Base-by-base conservation (phyloP, 2,888 invertebrate genomes). In the Epicampocera succincta region DNA sequence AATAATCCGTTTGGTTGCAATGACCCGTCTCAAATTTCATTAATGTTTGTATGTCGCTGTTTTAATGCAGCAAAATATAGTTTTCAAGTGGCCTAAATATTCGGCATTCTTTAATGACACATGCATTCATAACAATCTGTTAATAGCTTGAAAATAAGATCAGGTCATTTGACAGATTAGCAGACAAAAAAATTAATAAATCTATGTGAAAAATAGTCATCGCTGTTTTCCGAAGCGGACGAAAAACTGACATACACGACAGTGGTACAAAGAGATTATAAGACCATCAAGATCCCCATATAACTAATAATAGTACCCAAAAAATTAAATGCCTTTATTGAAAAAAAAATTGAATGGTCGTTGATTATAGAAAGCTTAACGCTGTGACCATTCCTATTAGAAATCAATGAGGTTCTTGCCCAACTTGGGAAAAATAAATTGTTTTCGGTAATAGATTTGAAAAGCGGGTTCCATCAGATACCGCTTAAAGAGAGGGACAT, bases 321-420 rank as follows among this genome's bases (percentile, higher is more conserved):
- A 44, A 82, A 82, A 60, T 29, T 44, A 12, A 46, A 77, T 38
- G 48, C 77, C 12, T 29, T 46, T 11, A 65, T 54, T 8, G n/a
- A 58, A 33, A 74, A 69, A 65, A 54, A 73, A 61, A 46, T 29
- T 29, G 69, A 29, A 63, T 74, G 60, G 81, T 77, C 15, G 77
- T 75, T 9, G 82, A 71, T n/a, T 82, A 77, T 19, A 52, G 77
- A 8, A 82, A 82, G 21, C 40, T 80, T 17, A 80, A 80, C 15
- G 12, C 38, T n/a, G n/a, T n/a, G n/a, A n/a, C n/a, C n/a, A n/a
- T n/a, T n/a, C n/a, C n/a, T n/a, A n/a, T n/a, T n/a, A n/a, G n/a
- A 68, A 42, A 68, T 75, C n/a, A 46, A 40, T 11, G 76, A 61
- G 5, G 69, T 76, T 4, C 40, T 76, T 21, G 21, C 46, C 8